Evolutionary conservation across 2,113 vertebrate genomes (phyloP).

Genomic region (Microcebus tavaratra): DNA sequence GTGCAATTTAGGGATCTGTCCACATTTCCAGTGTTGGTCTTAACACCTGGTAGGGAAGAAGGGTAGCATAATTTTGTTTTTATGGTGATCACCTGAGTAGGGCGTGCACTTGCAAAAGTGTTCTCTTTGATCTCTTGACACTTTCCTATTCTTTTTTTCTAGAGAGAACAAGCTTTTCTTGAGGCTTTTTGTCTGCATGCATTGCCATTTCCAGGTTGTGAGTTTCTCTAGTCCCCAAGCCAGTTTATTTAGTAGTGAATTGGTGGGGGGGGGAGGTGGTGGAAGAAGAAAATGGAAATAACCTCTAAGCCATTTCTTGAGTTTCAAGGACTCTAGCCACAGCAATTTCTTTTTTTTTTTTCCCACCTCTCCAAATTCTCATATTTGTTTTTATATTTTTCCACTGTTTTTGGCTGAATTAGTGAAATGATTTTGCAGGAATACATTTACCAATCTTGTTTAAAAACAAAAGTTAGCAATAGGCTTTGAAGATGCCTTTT

Average conservation of each 20-base stretch:
- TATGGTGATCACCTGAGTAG: not conserved
- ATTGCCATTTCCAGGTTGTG: not conserved
- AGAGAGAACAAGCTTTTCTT: not conserved
- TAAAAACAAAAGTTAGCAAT: not conserved
- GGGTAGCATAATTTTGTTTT: not conserved
- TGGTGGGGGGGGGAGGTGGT: not conserved
- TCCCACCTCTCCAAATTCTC: not conserved
- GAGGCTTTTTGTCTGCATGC: not conserved
- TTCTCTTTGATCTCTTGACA: not conserved
- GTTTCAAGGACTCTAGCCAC: not conserved
- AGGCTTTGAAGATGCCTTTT: not conserved
- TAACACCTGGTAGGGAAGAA: not conserved
- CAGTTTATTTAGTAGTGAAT: not conserved
- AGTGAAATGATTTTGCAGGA: not conserved
- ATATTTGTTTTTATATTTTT: not conserved
- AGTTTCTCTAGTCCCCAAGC: not conserved
- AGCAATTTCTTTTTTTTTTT: not conserved
- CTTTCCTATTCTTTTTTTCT: not conserved
- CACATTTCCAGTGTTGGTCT: not conserved
- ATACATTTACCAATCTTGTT: not conserved
- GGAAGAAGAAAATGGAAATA: not conserved
- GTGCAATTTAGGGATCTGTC: not conserved
- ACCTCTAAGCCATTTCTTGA: not conserved
- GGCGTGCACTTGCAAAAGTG: not conserved
- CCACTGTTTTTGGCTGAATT: not conserved